Evolutionary conservation across 2,797 vertebrate genomes (phyloP).

Genomic region (Buceros bicornis): DNA sequence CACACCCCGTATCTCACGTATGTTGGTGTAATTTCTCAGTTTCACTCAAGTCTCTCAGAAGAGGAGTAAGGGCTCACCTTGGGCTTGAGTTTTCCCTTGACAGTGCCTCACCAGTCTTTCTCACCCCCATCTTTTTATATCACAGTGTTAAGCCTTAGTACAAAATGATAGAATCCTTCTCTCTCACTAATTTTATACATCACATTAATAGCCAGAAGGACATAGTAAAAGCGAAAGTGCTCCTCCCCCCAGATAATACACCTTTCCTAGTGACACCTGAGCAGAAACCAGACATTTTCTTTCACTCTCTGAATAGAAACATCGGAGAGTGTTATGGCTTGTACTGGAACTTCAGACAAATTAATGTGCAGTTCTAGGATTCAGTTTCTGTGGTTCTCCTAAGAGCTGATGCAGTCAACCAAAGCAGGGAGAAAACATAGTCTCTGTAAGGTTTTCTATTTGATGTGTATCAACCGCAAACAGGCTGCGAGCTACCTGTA

Average conservation of each 20-base stretch:
- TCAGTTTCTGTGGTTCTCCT: neutral
- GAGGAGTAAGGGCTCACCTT: constrained; percentile 2
- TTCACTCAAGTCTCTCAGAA: constrained; percentile 46
- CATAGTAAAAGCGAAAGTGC: constrained; percentile 32
- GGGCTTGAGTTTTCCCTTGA: neutral
- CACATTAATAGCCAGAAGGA: constrained; percentile 42
- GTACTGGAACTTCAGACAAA: constrained; percentile 71
- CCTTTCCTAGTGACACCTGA: constrained; percentile 60
- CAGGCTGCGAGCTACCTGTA: neutral
- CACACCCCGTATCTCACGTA: neutral
- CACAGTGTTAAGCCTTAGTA: constrained; percentile 71
- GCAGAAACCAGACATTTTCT: constrained; percentile 60
- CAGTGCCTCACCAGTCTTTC: neutral
- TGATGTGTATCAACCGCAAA: neutral
- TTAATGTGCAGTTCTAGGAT: constrained; percentile 50
- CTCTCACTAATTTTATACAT: constrained; percentile 13
- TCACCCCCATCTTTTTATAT: constrained; percentile 37
- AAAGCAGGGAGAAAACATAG: neutral
- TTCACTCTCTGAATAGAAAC: constrained; percentile 55
- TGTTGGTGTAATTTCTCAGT: constrained; percentile 25
- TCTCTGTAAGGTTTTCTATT: constrained; percentile 19
- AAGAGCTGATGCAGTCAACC: constrained; percentile 20
- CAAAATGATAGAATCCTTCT: constrained; percentile 48
- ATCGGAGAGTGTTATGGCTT: constrained; percentile 82
- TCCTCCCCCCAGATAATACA: constrained; percentile 18